Percentiles rank a stretch among this genome's conserved stretches.
phyloP scores from a whole-genome alignment of 2,113 vertebrate species.

The Ciconia stormi region DNA sequence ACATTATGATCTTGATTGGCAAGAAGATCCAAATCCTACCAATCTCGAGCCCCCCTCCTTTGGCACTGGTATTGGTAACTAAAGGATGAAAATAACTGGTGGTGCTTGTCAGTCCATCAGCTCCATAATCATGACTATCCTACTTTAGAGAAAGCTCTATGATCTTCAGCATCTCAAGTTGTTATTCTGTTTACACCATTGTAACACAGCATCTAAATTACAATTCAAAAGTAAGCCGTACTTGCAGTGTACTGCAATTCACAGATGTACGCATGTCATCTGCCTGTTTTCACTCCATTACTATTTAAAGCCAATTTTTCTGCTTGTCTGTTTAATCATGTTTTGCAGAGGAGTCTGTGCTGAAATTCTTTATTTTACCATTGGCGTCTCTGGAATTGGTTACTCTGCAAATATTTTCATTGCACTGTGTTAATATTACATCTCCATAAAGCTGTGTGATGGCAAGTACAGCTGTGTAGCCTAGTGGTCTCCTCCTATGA shows the following conservation, averaged over 20 bases:
- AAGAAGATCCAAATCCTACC: background rate
- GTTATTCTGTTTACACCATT: background rate
- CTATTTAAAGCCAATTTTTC: background rate
- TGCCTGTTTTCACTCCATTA: background rate
- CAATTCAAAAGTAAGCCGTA: background rate
- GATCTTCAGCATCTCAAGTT: background rate
- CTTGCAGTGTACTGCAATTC: background rate
- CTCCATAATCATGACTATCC: background rate
- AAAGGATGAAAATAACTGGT: background rate
- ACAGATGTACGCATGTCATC: fast-evolving
- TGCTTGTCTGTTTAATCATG: background rate
- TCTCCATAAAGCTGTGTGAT: background rate
- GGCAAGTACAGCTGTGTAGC: background rate
- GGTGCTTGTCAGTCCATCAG: background rate
- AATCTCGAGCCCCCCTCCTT: background rate
- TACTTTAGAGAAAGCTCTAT: background rate
- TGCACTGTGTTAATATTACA: background rate
- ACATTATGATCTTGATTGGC: background rate
- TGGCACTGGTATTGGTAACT: background rate
- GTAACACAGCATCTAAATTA: background rate
- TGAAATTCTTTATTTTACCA: background rate
- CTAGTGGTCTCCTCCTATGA: background rate
- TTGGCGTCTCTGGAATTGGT: background rate
- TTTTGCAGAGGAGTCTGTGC: background rate
- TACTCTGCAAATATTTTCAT: background rate